Base-by-base conservation (phyloP, 2,888 invertebrate genomes). In the Carabus problematicus region DNA sequence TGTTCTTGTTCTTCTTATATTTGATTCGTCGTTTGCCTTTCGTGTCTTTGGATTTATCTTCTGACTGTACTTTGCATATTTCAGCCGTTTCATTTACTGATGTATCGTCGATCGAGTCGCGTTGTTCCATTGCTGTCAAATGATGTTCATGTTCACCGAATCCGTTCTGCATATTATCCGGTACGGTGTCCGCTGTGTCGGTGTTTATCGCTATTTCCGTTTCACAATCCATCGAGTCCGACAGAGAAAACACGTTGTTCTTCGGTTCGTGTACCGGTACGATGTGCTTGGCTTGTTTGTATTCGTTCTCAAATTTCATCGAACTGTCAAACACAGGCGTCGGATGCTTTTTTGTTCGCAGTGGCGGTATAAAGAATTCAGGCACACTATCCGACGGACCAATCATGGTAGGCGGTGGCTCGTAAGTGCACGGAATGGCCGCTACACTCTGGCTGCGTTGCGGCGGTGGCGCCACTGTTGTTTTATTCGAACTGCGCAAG, bases 401-500 rank as follows among this genome's bases (percentile, higher is more conserved):
- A 3, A 59, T 43, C 2, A 60, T 42, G 9, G 18, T n/a, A 14
- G 58, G 11, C 3, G 55, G 40, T 1, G 40, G 11, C 12, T 62
- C 61, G 62, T 62, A 62, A 3, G 62, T 16, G 39, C 62, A 56
- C 9, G 69, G 69, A 16, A 69, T 69, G 9, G 69, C 69, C 4
- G 62, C 43, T 2, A 69, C 69, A 16, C 62, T 62, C n/a, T 69
- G 69, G 41, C 69, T 69, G 3, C 69, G 43, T 47, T 69, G 69
- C 16, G 61, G 69, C 8, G 56, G 56, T 8, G 41, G 1, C 12
- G 54, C 12, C 11, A 42, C 41, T 8, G 14, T 29, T 19, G 56
- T 55, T 14, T 64, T 64, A 9, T 64, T 42, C 1, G 47, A 47
- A n/a, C 60, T 52, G 49, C 70, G 79, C 18, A 86, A 74, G 73